These are phyloP conservation scores for Sebastes taczanowskii DNA, from an alignment of 2,797 vertebrate species.

Conservation along the genomic window DNA sequence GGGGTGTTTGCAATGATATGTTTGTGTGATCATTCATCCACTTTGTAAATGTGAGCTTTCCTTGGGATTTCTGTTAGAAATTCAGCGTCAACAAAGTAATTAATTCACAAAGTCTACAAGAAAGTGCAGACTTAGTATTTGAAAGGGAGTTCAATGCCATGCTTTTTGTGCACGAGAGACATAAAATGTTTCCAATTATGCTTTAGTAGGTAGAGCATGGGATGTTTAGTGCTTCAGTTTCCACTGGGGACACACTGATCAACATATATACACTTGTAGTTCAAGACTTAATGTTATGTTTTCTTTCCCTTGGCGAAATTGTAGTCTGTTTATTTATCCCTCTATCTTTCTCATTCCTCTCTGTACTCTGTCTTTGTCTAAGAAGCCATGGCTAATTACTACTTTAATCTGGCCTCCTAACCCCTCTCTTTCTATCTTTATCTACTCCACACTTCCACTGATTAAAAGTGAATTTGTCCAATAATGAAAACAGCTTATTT, in stretches of 20 bases:
- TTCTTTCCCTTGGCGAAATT: background rate
- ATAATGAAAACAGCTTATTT: constrained; percentile 4
- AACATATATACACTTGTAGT: background rate
- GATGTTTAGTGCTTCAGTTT: background rate
- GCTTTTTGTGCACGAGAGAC: background rate
- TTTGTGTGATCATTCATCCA: background rate
- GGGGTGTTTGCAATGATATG: background rate
- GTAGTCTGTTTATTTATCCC: background rate
- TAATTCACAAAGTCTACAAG: background rate
- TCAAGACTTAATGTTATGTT: background rate
- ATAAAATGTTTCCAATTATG: background rate
- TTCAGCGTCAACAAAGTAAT: background rate
- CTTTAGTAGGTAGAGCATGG: background rate
- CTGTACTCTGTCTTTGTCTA: background rate
- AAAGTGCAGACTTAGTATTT: background rate
- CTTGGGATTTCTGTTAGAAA: constrained; percentile 1
- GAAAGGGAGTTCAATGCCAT: background rate
- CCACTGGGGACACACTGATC: background rate
- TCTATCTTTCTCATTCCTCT: background rate
- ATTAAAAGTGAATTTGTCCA: background rate
- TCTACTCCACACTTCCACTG: background rate
- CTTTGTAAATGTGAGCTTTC: background rate
- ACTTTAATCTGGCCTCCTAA: background rate
- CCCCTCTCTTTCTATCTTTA: background rate
- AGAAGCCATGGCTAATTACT: background rate